Conservation (phyloP, 1,140 invertebrate genomes). For the Drosophila paulistorum region DNA sequence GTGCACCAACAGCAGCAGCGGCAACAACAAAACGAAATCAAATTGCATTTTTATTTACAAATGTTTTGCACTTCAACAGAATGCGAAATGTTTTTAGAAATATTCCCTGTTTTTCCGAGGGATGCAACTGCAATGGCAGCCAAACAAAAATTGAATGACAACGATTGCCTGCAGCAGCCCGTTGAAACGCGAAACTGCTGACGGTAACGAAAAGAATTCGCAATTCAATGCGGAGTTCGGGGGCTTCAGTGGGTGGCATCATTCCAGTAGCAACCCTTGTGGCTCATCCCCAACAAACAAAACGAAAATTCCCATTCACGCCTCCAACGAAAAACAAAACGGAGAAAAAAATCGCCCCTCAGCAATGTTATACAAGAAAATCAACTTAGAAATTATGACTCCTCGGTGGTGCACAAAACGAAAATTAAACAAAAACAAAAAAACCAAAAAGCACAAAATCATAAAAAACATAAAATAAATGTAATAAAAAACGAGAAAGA, state of each 20-base stretch:
- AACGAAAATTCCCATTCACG: constrained; percentile 2
- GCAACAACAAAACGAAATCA: constrained; percentile 59
- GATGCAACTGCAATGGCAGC: not conserved
- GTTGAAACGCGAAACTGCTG: constrained; percentile 17
- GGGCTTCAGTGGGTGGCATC: not conserved
- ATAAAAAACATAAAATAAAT: constrained; percentile 81
- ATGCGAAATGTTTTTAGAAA: constrained; percentile 28
- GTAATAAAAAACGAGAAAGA: constrained; percentile 57
- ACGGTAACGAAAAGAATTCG: not conserved
- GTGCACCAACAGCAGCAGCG: not conserved
- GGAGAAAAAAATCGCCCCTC: not conserved
- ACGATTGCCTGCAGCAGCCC: not conserved
- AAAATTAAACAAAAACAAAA: constrained; percentile 68
- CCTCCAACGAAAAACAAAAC: not conserved
- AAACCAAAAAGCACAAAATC: constrained; percentile 66
- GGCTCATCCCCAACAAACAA: not conserved
- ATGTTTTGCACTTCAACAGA: constrained; percentile 70
- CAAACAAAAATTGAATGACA: constrained; percentile 19
- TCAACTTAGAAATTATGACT: constrained; percentile 79
- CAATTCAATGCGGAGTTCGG: not conserved
- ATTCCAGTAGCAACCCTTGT: not conserved
- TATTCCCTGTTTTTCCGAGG: constrained; percentile 11
- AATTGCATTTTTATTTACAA: constrained; percentile 82
- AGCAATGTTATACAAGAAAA: constrained; percentile 64
- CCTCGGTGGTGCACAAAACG: constrained; percentile 60